Evolutionary conservation across 2,888 invertebrate genomes (phyloP).

Genomic region (Drosophila fungiperda): DNA sequence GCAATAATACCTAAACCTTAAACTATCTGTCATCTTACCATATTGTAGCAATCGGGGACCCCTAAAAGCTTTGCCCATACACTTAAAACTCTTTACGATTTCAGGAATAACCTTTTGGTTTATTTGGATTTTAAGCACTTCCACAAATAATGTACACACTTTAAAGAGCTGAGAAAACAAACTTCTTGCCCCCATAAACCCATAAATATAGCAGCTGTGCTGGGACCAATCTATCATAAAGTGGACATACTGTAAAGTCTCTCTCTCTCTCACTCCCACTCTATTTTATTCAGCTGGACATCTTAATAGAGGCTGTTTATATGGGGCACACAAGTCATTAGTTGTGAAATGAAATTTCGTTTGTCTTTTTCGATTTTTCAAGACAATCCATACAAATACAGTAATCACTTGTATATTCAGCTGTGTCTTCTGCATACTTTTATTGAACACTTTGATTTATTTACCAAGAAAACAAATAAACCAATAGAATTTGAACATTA

Average conservation of each 20-base stretch:
- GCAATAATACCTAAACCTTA: not conserved
- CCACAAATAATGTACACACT: not conserved
- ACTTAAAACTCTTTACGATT: conserved; percentile 42
- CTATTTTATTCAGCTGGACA: conserved; percentile 13
- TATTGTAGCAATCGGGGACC: conserved; percentile 24
- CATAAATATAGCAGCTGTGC: conserved; percentile 53
- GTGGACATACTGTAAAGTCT: conserved; percentile 15
- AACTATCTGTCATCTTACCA: conserved; percentile 11
- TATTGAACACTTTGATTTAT: not conserved
- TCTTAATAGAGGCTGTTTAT: conserved; percentile 63
- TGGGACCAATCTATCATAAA: conserved; percentile 45
- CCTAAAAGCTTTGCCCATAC: conserved; percentile 40
- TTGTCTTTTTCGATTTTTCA: conserved; percentile 40
- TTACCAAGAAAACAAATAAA: not conserved
- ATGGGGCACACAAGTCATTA: conserved; percentile 35
- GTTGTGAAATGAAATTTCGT: conserved; percentile 34
- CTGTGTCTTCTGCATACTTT: too few relatives aligned
- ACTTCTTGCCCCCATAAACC: conserved; percentile 57
- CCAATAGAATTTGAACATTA: not conserved
- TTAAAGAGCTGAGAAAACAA: conserved; percentile 13
- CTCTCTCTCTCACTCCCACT: not conserved
- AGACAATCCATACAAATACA: conserved; percentile 62
- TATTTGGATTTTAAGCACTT: not conserved
- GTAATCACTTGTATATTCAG: not conserved
- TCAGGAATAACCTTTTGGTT: conserved; percentile 2